A percentile compares a stretch with the other conserved stretches of the same genome.
phyloP scores from a whole-genome alignment of 2,888 invertebrate species.

The Sericinus montela region DNA sequence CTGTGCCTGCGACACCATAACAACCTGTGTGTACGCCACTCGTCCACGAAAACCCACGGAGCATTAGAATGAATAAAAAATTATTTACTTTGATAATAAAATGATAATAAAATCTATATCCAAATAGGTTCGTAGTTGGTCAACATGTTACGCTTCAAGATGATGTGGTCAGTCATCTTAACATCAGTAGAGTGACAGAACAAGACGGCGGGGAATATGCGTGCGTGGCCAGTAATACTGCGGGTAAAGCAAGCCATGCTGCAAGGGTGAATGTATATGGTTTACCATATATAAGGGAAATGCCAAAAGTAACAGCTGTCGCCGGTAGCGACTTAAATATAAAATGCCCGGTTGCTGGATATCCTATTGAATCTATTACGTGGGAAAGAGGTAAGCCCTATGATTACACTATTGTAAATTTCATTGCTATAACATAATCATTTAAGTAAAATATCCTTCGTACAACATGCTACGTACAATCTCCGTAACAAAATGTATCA shows the following conservation, averaged over 20 bases:
- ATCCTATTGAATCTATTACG: slow-evolving; percentile 90
- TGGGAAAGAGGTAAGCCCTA: slow-evolving; percentile 90
- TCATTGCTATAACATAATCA: too few species aligned
- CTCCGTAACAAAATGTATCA: too few species aligned
- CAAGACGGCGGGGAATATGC: slow-evolving; percentile 95
- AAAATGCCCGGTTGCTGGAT: slow-evolving; percentile 94
- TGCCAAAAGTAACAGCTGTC: slow-evolving; percentile 93
- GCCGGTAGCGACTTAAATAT: slow-evolving; percentile 91
- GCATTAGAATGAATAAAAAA: too few species aligned
- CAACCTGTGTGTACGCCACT: too few species aligned
- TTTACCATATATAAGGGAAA: slow-evolving; percentile 90
- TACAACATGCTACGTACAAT: too few species aligned
- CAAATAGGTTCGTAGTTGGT: slow-evolving; percentile 88
- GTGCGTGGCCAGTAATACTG: slow-evolving; percentile 90
- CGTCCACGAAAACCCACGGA: too few species aligned
- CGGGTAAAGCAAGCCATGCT: slow-evolving; percentile 88
- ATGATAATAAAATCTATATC: background rate
- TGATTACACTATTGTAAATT: too few species aligned
- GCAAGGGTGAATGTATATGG: slow-evolving; percentile 94
- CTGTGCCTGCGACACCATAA: too few species aligned
- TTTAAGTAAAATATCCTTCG: too few species aligned
- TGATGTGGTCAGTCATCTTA: slow-evolving; percentile 95
- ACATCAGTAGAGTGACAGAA: slow-evolving; percentile 91
- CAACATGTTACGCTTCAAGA: slow-evolving; percentile 95
- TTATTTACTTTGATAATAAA: too few species aligned